phyloP scores from a whole-genome alignment of 2,113 vertebrate species.

The Puntigrus tetrazona region DNA sequence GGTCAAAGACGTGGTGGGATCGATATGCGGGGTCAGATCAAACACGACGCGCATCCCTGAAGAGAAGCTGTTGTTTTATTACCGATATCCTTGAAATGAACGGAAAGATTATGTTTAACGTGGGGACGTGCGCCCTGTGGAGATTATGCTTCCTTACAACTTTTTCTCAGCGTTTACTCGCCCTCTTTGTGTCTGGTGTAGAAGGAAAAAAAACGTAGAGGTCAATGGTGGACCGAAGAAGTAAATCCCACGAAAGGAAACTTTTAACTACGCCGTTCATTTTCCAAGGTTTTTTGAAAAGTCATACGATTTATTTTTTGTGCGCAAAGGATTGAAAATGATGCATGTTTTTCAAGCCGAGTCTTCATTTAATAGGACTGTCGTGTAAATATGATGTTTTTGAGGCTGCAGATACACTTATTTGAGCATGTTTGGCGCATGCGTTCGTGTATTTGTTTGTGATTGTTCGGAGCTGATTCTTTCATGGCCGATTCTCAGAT shows the following conservation, averaged over 20 bases:
- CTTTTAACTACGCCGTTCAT: not conserved
- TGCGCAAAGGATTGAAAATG: not conserved
- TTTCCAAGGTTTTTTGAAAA: not conserved
- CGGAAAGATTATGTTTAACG: not conserved
- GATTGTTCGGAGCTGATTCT: too few species aligned
- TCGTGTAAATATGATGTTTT: too few species aligned
- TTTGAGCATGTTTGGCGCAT: too few species aligned
- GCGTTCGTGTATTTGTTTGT: too few species aligned
- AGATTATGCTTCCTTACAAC: not conserved
- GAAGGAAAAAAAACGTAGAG: not conserved
- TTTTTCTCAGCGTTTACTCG: not conserved
- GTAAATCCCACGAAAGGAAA: not conserved
- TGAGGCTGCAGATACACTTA: too few species aligned
- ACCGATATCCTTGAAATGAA: not conserved
- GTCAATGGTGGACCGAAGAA: not conserved
- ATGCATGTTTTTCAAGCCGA: too few species aligned
- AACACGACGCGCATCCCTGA: not conserved
- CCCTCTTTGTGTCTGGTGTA: not conserved
- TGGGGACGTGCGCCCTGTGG: not conserved
- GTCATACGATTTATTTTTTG: not conserved
- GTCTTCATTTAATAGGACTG: too few species aligned
- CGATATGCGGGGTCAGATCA: slow-evolving; percentile 11
- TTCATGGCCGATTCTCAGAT: not conserved
- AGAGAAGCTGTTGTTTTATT: not conserved
- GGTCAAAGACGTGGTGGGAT: not conserved